Evolutionary conservation across 2,888 invertebrate species (phyloP).

Genomic region (Calliopum simillimum): DNA sequence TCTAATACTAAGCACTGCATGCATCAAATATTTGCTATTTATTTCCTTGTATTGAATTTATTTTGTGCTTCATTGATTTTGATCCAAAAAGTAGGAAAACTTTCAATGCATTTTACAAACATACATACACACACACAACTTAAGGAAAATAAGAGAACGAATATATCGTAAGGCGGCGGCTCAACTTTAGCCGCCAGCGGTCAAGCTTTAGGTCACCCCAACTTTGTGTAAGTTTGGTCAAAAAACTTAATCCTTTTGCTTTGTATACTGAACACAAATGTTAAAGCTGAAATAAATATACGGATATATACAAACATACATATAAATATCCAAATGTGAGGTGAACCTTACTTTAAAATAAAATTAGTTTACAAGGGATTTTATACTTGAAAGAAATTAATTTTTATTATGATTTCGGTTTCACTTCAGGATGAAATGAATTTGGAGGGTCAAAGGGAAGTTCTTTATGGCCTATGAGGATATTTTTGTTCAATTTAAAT

Average conservation of each 20-base stretch:
- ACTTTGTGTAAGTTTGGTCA: slow-evolving; percentile 4
- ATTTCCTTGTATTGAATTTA: slow-evolving; percentile 2
- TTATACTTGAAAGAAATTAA: no score
- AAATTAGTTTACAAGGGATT: no score
- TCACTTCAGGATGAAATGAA: no score
- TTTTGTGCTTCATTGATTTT: slow-evolving; percentile 21
- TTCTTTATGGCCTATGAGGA: no score
- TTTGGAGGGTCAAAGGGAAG: no score
- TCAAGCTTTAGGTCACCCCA: slow-evolving; percentile 6
- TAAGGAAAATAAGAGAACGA: not conserved
- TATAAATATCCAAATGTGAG: not conserved
- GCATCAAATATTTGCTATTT: slow-evolving; percentile 9
- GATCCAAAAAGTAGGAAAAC: slow-evolving; percentile 1
- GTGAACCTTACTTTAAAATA: no score
- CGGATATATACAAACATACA: not conserved
- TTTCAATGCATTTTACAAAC: not conserved
- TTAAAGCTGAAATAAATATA: not conserved
- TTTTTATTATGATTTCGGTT: no score
- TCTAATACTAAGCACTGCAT: not conserved
- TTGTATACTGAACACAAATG: slow-evolving; percentile 6
- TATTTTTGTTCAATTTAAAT: no score
- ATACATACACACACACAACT: not conserved
- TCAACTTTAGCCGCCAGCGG: slow-evolving; percentile 18
- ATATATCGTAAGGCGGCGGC: not conserved
- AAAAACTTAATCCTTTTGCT: slow-evolving; percentile 23